phyloP scores from a whole-genome alignment of 2,888 invertebrate species.

The Tethea ocularis region DNA sequence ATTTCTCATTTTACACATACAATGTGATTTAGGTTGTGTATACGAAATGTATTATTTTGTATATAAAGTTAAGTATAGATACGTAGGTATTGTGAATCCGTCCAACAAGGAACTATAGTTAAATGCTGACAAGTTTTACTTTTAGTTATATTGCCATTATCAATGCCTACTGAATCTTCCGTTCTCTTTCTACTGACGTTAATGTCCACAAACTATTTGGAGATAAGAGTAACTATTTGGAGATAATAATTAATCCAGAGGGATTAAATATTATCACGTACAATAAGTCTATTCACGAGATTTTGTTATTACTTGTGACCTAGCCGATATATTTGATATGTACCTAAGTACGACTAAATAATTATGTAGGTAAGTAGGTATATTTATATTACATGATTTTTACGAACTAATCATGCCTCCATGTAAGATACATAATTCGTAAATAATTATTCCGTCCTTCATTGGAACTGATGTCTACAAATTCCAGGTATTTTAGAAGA shows the following conservation, averaged over 20 bases:
- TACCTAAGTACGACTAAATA: no score
- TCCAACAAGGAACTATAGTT: background rate
- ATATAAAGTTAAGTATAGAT: constrained; percentile 21
- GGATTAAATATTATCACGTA: no score
- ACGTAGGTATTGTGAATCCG: constrained; percentile 11
- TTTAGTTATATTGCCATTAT: no score
- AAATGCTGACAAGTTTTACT: background rate
- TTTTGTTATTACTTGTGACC: no score
- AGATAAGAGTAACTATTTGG: no score
- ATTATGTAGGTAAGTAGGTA: no score
- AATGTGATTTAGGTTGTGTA: constrained; percentile 9
- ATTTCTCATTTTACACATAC: constrained; percentile 1
- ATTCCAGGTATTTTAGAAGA: constrained; percentile 24
- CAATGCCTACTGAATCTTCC: background rate
- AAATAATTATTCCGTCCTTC: constrained; percentile 15
- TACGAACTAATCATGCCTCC: background rate
- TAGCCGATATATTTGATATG: no score
- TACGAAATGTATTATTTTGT: constrained; percentile 25
- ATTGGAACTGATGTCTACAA: background rate
- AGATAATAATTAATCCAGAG: no score
- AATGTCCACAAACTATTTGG: background rate
- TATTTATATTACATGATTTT: background rate
- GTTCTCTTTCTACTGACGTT: background rate
- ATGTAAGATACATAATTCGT: background rate
- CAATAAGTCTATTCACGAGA: no score